Evolutionary conservation across 2,797 vertebrate genomes (phyloP).

Genomic region (Decapterus maruadsi): DNA sequence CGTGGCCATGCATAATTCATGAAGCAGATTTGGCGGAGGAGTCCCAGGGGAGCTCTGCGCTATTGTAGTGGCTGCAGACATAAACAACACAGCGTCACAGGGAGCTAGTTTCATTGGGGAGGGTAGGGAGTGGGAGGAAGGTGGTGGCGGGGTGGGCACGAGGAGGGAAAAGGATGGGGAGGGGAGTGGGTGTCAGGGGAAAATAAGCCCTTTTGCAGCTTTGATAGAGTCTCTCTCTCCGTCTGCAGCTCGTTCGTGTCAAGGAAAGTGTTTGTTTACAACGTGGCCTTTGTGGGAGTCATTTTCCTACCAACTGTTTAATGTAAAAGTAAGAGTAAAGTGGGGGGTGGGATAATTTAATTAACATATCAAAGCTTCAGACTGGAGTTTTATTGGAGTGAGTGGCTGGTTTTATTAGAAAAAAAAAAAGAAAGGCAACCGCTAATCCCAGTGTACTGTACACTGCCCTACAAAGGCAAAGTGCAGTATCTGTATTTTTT

Average conservation of each 20-base stretch:
- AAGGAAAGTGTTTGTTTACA: conserved; percentile 77
- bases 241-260: conserved; percentile 64
- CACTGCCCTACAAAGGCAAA: no score
- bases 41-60: conserved; percentile 79
- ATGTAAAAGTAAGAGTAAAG: conserved; percentile 70
- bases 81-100: conserved; percentile 83
- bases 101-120: conserved; percentile 72
- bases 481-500: no score
- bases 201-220: conserved; percentile 70
- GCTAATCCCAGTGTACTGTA: conserved; percentile 13
- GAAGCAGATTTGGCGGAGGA: conserved; percentile 83
- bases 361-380: conserved; percentile 70
- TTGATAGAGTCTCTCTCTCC: conserved; percentile 78
- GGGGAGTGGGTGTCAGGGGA: conserved; percentile 49
- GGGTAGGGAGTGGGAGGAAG: conserved; percentile 52
- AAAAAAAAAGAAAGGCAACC: conserved; percentile 21
- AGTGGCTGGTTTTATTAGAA: conserved; percentile 41
- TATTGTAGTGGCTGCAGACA: conserved; percentile 85
- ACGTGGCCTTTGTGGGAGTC: conserved; percentile 57
- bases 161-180: conserved; percentile 52
- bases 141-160: conserved; percentile 41
- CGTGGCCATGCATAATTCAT: conserved; percentile 85
- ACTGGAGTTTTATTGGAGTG: conserved; percentile 47
- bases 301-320: conserved; percentile 71
- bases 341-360: conserved; percentile 57